Base-by-base conservation (phyloP, 2,888 invertebrate genomes). In the Platycheirus rosarum region DNA sequence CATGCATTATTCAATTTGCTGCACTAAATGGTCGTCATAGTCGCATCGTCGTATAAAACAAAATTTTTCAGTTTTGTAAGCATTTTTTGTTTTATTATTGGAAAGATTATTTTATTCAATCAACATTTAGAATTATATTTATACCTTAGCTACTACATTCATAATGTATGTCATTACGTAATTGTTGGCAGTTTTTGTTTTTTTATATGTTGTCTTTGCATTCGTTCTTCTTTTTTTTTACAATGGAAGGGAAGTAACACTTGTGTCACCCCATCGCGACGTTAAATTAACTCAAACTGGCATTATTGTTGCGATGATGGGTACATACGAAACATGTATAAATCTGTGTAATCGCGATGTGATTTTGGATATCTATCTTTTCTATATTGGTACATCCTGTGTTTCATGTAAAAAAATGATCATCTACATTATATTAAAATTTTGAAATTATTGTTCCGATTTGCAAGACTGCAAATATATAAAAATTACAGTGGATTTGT, bases 81-180 rank as follows among this genome's bases (percentile, higher is more conserved):
- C 62, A 66, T 55, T 66, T 73, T 60, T 65, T 71, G 37, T 55
- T 55, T 66, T 73, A 44, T 65, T 71, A 44, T 55, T 71, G 14
- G 14, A 14, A 9, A 65, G 55, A 44, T 65, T 57, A 29, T 62
- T 69, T 29, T 55, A 69, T 77, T 57, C 74, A 60, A 63, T 69
- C 53, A 53, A 60, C 57, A 42, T 68, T 57, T 32, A 32, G 7
- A 32, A 32, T 32, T 70, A 44, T 44, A n/a, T n/a, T n/a, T n/a
- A n/a, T n/a, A n/a, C n/a, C n/a, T n/a, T n/a, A n/a, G n/a, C n/a
- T n/a, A n/a, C n/a, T n/a, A n/a, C n/a, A n/a, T n/a, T n/a, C n/a
- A n/a, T n/a, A n/a, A 44, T 60, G 29, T 70, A 42, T 63, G 37
- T 70, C 26, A 53, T 79, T 79, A 74, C 79, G 69, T 79, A 79